These are phyloP conservation scores for Epinephelus awoara DNA, from an alignment of 2,797 vertebrate species.

Conservation along the genomic window DNA sequence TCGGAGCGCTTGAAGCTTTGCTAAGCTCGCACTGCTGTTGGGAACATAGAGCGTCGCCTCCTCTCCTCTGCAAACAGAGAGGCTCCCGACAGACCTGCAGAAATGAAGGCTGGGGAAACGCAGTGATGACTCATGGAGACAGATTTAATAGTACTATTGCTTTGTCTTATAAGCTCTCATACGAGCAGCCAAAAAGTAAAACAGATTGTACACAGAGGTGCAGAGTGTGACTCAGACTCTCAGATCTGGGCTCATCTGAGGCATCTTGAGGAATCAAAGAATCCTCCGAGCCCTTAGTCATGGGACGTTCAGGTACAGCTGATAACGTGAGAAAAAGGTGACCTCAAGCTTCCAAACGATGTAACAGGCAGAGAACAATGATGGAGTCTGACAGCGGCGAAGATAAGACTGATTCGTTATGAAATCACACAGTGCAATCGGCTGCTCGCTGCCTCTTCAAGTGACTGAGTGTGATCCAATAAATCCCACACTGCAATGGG, in stretches of 20 bases:
- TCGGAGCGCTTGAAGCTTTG: conserved; percentile 22
- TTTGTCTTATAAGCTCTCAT: conserved; percentile 33
- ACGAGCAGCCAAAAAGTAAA: conserved; percentile 19
- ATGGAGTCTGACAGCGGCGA: conserved; percentile 44
- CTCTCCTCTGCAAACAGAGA: conserved; percentile 22
- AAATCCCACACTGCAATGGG: conserved; percentile 68
- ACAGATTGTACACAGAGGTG: conserved; percentile 7
- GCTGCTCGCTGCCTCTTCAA: conserved; percentile 55
- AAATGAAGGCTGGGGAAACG: conserved; percentile 42
- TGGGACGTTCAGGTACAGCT: conserved; percentile 45
- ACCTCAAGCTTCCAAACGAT: conserved; percentile 45
- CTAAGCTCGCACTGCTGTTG: conserved; percentile 22
- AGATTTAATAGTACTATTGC: conserved; percentile 51
- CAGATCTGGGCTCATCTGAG: conserved; percentile 24
- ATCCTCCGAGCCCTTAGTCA: conserved; percentile 44
- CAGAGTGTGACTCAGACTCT: conserved; percentile 45
- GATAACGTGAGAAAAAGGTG: conserved; percentile 35
- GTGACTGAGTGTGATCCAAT: conserved; percentile 55
- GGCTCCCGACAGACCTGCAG: conserved; percentile 39
- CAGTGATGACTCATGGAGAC: conserved; percentile 70
- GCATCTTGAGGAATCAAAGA: conserved; percentile 12
- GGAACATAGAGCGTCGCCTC: conserved; percentile 13
- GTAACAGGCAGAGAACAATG: conserved; percentile 35
- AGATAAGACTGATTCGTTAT: conserved; percentile 54
- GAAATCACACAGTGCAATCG: conserved; percentile 54